Base-by-base conservation (phyloP, 1,140 invertebrate genomes). In the Drosophila nigromelanica region DNA sequence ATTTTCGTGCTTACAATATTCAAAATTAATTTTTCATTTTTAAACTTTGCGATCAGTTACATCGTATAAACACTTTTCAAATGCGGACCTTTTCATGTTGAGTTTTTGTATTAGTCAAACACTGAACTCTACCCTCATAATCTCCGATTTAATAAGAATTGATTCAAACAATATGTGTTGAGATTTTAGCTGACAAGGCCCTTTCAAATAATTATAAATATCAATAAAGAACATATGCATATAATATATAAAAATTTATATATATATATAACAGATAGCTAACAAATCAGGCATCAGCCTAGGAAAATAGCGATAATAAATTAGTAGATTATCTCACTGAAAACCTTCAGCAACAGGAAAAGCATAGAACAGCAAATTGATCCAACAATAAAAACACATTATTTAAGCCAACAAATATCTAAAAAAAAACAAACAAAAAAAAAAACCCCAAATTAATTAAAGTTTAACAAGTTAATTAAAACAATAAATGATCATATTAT, bases 381-480 rank as follows among this genome's bases (percentile, higher is more conserved):
- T 35, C 45, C 45, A 40, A 24, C 15, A 47, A 58, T 7, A 54
- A 43, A 4, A 50, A 51, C 18, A 56, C 7, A 54, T 42, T 50
- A 51, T 51, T 51, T 56, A 71, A 50, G 60, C 11, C 45, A 59
- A 54, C 54, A 47, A 55, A 62, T 64, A 74, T 50, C 43, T 15
- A 68, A 43, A 35, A 45, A 68, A 40, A 6, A 50, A 24, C 30
- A 52, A 68, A 39, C n/a, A 51, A 40, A 45, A 10, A 24, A 69
- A 33, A 3, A 30, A 40, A n/a, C 24, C 35, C 47, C 48, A 67
- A 66, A 75, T 83, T 68, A 80, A 77, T 71, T 76, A 51, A 73
- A 71, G 62, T 82, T 89, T 63, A 82, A 86, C 60, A 58, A 78
- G 75, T 77, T 82, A 63, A 85, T 80, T 74, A 72, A 68, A 70